Percentiles rank a stretch among this genome's conserved stretches.
Conservation (phyloP, 2,888 invertebrate genomes). For the Chelonus formosanus region DNA sequence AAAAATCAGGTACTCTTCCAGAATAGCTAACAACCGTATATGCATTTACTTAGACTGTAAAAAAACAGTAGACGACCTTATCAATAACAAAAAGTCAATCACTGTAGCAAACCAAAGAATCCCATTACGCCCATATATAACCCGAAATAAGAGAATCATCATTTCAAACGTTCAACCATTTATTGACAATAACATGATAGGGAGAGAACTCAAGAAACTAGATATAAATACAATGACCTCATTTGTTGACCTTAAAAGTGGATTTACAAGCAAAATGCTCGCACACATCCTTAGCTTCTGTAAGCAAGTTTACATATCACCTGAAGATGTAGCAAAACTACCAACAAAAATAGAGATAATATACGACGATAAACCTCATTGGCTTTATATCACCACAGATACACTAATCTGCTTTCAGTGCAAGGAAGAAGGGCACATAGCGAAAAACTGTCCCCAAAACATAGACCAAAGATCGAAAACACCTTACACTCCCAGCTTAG, state of each 20-base stretch:
- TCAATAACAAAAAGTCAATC: too few species aligned
- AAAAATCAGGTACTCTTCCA: too few species aligned
- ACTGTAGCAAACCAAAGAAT: too few species aligned
- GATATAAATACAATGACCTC: not conserved
- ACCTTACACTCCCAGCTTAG: not conserved
- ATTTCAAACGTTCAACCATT: not conserved
- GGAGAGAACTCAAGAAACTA: not conserved
- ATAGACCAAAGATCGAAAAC: constrained; percentile 6
- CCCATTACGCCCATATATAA: too few species aligned
- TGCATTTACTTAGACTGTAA: too few species aligned
- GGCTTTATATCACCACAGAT: not conserved
- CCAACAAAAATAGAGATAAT: not conserved
- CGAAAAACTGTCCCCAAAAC: constrained; percentile 21
- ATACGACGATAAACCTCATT: not conserved
- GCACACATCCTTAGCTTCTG: constrained; percentile 3
- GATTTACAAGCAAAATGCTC: not conserved
- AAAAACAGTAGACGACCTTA: too few species aligned
- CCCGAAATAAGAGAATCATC: constrained; percentile 11
- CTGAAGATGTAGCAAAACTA: constrained; percentile 10
- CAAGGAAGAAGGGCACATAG: constrained; percentile 13
- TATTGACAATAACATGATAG: not conserved
- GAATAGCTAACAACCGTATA: too few species aligned
- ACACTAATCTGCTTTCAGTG: constrained; percentile 3
- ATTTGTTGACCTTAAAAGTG: not conserved
- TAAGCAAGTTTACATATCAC: constrained; percentile 2